phyloP scores from a whole-genome alignment of 2,888 invertebrate genomes.

The Acleris holmiana region DNA sequence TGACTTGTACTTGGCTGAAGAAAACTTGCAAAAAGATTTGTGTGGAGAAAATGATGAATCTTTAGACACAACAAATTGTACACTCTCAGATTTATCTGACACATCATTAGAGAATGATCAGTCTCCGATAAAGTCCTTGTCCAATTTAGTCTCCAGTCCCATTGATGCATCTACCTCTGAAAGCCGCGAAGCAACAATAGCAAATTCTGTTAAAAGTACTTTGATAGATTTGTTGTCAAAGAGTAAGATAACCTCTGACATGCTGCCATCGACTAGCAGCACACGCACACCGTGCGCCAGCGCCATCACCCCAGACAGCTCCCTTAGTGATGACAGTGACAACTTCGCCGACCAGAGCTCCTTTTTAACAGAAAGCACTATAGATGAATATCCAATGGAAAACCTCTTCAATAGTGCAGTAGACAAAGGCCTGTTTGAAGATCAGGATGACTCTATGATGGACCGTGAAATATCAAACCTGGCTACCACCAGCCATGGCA shows the following conservation, averaged over 20 bases:
- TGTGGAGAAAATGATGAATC: slow-evolving; percentile 62
- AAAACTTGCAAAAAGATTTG: slow-evolving; percentile 48
- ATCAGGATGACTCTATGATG: slow-evolving; percentile 78
- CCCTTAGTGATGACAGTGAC: slow-evolving; percentile 77
- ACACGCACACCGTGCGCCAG: slow-evolving; percentile 61
- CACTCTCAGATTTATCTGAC: slow-evolving; percentile 66
- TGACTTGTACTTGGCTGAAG: slow-evolving; percentile 75
- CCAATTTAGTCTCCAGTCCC: slow-evolving; percentile 86
- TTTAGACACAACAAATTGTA: slow-evolving; percentile 63
- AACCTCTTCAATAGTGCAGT: slow-evolving; percentile 79
- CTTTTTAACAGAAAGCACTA: slow-evolving; percentile 77
- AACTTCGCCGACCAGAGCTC: slow-evolving; percentile 79
- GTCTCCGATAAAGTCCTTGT: slow-evolving; percentile 86
- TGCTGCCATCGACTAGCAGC: slow-evolving; percentile 65
- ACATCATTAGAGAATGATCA: slow-evolving; percentile 73
- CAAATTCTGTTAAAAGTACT: slow-evolving; percentile 73
- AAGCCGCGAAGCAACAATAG: slow-evolving; percentile 59
- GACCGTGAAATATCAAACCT: slow-evolving; percentile 79
- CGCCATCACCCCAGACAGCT: slow-evolving; percentile 70
- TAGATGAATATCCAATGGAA: slow-evolving; percentile 81
- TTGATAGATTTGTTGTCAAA: slow-evolving; percentile 74
- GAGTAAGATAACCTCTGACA: slow-evolving; percentile 65
- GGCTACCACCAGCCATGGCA: slow-evolving; percentile 77
- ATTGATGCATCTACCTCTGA: slow-evolving; percentile 64
- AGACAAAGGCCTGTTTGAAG: slow-evolving; percentile 77